Evolutionary conservation across 2,797 vertebrate genomes (phyloP), one percentile per base, ranked within the genome.

Genomic region (Channa striata): DNA sequence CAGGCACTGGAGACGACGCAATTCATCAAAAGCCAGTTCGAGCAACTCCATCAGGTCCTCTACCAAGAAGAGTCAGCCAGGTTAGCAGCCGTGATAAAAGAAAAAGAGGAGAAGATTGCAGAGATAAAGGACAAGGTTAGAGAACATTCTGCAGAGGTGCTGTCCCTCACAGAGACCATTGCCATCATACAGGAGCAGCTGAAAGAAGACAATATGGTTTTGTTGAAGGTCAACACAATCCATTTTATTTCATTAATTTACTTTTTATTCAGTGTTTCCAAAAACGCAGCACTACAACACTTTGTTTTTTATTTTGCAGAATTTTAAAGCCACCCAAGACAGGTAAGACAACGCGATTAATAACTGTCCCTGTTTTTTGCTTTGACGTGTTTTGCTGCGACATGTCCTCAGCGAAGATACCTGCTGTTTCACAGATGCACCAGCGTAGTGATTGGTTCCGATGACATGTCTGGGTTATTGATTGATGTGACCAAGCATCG

Each of bases 401-500:
- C 33, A 52, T 48, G 19, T 25, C 21, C 1, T 75, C 16, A 64
- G 1, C 21, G 34, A 47, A n/a, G 2, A 59, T 39, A 23, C 49
- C 11, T 74, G 1, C 54, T 68, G 19, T 75, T 17, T 73, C 52
- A 52, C 83, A 95, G 93, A 72, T 58, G 78, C 21, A 74, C 73
- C 74, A 85, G 50, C 54, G 11, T 61, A 4, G 13, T 48, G 0
- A 64, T 79, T 3, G 82, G 64, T 49, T 81, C 86, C 17, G 82
- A 91, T 37, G 30, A 65, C 76, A 82, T 88, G 80, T 72, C 87
- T 0, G 90, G 91, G 6, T 51, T 78, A 7, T 79, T 94, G 71
- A 78, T 94, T 12, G 92, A 94, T 7, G 84, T 91, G 33, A 73
- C 91, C 9, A 85, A 89, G 20, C 91, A 94, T 75, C 78, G 94